These are phyloP conservation scores for Opisthocomus hoazin DNA, from an alignment of 2,113 vertebrate species.

Conservation along the genomic window DNA sequence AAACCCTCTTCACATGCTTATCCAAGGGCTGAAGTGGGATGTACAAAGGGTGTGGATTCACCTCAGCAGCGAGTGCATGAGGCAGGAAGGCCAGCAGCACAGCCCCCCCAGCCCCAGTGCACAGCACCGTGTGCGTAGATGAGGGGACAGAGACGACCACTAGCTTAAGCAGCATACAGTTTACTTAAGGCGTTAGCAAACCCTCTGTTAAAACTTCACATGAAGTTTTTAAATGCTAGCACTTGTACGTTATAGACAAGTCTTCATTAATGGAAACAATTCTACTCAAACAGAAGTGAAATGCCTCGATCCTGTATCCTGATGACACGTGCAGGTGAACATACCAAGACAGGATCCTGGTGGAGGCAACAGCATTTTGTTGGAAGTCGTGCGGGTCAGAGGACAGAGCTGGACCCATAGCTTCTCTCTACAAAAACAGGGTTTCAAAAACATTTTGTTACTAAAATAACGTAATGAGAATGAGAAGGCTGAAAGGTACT, in stretches of 20 bases:
- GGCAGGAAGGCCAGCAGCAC: neutral
- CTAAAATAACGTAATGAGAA: neutral
- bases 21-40: neutral
- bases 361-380: neutral
- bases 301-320: neutral
- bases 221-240: neutral
- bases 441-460: neutral
- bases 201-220: neutral
- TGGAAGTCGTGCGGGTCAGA: neutral
- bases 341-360: neutral
- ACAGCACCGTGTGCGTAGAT: accelerated
- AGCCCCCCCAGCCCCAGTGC: accelerated
- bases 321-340: neutral
- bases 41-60: neutral
- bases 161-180: neutral
- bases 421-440: neutral
- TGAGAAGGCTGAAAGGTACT: neutral
- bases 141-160: neutral
- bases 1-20: neutral
- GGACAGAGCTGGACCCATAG: neutral
- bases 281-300: neutral
- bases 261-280: neutral
- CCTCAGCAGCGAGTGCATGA: no score
- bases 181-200: neutral
- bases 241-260: neutral